phyloP scores from a whole-genome alignment of 1,140 invertebrate genomes.

The Diachasma alloeum region DNA sequence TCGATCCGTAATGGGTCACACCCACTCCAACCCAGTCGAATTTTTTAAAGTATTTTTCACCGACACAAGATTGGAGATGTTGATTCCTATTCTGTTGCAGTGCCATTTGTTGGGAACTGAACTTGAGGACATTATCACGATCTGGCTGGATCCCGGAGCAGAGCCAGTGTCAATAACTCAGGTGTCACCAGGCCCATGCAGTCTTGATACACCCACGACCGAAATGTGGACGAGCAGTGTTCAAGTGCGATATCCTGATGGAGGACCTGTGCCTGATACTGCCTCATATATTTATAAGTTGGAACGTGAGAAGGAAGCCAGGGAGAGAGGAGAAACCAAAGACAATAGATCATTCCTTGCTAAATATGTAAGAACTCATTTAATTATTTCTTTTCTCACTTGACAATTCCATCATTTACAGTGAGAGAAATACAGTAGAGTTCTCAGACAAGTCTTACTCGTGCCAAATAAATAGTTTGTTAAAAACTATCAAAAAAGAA shows the following conservation, averaged over 20 bases:
- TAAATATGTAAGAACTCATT: slow-evolving; percentile 88
- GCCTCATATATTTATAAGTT: slow-evolving; percentile 91
- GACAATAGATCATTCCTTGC: slow-evolving; percentile 94
- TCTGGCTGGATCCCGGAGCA: slow-evolving; percentile 56
- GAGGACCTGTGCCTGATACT: slow-evolving; percentile 78
- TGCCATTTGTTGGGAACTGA: slow-evolving; percentile 65
- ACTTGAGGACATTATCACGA: slow-evolving; percentile 53
- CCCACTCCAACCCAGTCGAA: too few species aligned
- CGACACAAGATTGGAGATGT: background rate
- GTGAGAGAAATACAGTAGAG: too few species aligned
- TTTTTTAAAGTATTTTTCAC: too few species aligned
- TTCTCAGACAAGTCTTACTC: too few species aligned
- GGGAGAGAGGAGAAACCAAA: slow-evolving; percentile 87
- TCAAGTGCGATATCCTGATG: slow-evolving; percentile 54
- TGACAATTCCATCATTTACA: too few species aligned
- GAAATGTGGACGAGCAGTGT: slow-evolving; percentile 56
- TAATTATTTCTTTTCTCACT: background rate
- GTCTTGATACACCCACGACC: slow-evolving; percentile 37
- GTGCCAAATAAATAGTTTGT: too few species aligned
- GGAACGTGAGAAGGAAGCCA: slow-evolving; percentile 87
- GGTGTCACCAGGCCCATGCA: slow-evolving; percentile 50
- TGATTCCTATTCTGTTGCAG: slow-evolving; percentile 48
- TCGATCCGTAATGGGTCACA: too few species aligned
- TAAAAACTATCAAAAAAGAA: too few species aligned
- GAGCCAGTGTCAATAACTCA: slow-evolving; percentile 54